Conservation (phyloP, 2,113 vertebrate genomes). For the Struthio camelus region DNA sequence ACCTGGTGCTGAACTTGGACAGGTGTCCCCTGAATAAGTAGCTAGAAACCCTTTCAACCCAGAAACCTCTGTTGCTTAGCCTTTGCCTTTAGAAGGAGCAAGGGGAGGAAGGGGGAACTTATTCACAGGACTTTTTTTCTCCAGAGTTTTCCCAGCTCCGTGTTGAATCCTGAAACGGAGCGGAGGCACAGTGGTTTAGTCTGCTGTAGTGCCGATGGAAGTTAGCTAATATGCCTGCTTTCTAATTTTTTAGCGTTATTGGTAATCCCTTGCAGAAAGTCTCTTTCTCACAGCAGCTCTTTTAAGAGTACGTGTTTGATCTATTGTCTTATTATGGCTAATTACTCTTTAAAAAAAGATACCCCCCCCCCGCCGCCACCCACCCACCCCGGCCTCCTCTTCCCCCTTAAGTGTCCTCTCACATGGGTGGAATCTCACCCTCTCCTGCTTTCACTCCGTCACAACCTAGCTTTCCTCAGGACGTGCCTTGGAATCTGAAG, state of each 20-base stretch:
- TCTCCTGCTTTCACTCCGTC: slow-evolving; percentile 44
- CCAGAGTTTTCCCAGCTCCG: not conserved
- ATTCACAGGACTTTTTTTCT: not conserved
- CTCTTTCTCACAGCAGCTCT: slow-evolving; percentile 23
- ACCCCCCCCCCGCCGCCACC: not conserved
- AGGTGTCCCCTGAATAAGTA: accelerated
- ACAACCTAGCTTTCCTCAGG: slow-evolving; percentile 30
- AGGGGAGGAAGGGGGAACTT: not conserved
- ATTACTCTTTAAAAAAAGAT: slow-evolving; percentile 69
- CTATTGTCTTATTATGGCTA: slow-evolving; percentile 65
- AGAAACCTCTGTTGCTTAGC: not conserved
- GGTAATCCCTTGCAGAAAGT: not conserved
- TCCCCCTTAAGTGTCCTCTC: not conserved
- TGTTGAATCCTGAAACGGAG: not conserved
- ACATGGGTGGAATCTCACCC: not conserved
- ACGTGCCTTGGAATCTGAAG: not conserved
- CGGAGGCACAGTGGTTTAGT: not conserved
- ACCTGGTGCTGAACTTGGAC: not conserved
- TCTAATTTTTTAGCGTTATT: not conserved
- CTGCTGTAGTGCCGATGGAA: not conserved
- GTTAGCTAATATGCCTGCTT: slow-evolving; percentile 15
- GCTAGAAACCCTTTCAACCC: not conserved
- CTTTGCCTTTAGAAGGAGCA: accelerated
- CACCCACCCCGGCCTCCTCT: not conserved
- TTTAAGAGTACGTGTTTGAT: slow-evolving; percentile 59